phyloP scores from a whole-genome alignment of 1,140 invertebrate species.

The Saccostrea glomerata region DNA sequence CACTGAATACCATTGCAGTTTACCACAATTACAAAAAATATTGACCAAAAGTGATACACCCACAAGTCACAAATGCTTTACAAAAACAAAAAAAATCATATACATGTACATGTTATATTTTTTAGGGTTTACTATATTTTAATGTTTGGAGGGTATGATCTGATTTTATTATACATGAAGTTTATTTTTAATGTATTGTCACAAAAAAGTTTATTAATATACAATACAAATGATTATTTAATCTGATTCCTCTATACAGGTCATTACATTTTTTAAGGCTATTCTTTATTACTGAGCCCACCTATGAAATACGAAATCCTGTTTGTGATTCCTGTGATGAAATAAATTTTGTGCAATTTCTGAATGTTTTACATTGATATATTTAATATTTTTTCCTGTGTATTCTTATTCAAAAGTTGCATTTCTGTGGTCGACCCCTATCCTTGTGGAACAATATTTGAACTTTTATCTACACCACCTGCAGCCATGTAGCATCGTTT shows the following conservation, averaged over 20 bases:
- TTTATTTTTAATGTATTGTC: background rate
- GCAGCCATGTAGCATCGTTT: too few relatives aligned
- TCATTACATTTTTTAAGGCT: too few relatives aligned
- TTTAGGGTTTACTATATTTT: background rate
- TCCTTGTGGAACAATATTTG: too few relatives aligned
- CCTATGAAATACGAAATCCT: too few relatives aligned
- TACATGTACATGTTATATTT: background rate
- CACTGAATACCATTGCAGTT: background rate
- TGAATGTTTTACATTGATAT: background rate
- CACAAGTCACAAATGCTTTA: background rate
- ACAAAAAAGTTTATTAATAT: background rate
- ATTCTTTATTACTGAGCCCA: too few relatives aligned
- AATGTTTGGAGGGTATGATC: conserved; percentile 13
- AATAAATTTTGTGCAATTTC: conserved; percentile 10
- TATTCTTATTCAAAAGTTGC: too few relatives aligned
- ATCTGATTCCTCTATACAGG: background rate
- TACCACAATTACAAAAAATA: background rate
- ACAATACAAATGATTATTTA: background rate
- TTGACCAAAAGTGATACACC: background rate
- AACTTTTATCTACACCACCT: too few relatives aligned
- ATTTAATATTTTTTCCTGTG: background rate
- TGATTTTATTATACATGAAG: background rate
- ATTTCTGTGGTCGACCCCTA: too few relatives aligned
- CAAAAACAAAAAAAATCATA: background rate
- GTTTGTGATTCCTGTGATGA: conserved; percentile 10